Evolutionary conservation across 2,888 invertebrate genomes (phyloP), one percentile per base, ranked within the genome.

Genomic region (Siphonodentalium dalli): DNA sequence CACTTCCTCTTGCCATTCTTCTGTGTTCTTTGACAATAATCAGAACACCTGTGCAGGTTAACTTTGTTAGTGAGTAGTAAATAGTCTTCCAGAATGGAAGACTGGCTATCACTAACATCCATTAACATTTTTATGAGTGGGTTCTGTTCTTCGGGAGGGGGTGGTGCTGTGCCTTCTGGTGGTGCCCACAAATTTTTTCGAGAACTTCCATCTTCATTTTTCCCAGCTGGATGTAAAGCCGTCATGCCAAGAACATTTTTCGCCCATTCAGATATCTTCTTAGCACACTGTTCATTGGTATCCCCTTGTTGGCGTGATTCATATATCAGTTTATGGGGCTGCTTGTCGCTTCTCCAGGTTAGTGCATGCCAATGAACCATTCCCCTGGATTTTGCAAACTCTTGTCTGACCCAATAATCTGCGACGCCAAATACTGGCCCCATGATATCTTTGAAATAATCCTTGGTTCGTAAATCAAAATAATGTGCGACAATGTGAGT

Each of bases 101-200:
- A 47, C 50, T 66, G 62, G 3, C 54, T 38, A 8, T 47, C 3
- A 35, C 60, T 50, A 11, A 62, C 63, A 65, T 65, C 61, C 59
- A 63, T 59, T 13, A 57, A 26, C 15, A 64, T 27, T 57, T 67
- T 66, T 3, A 59, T 13, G 8, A 64, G 41, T 6, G 61, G 61
- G 37, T 60, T 68, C 49, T 60, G 56, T n/a, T 62, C 52, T 46
- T 62, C 61, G 23, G 61, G 59, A 18, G 66, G 65, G 13, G 54
- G 26, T 21, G 41, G 43, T 23, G 58, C 62, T 35, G 60, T 58
- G 20, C 66, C 62, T 39, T 68, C 66, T 18, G 61, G 68, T 11
- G 63, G 63, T 9, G 65, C 59, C 66, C 66, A 68, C 0, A 64
- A 42, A 26, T 63, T 45, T 61, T 63, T 68, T n/a, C 50, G 50